Evolutionary conservation across 1,140 invertebrate genomes (phyloP).

Genomic region (Drosophila repleta): DNA sequence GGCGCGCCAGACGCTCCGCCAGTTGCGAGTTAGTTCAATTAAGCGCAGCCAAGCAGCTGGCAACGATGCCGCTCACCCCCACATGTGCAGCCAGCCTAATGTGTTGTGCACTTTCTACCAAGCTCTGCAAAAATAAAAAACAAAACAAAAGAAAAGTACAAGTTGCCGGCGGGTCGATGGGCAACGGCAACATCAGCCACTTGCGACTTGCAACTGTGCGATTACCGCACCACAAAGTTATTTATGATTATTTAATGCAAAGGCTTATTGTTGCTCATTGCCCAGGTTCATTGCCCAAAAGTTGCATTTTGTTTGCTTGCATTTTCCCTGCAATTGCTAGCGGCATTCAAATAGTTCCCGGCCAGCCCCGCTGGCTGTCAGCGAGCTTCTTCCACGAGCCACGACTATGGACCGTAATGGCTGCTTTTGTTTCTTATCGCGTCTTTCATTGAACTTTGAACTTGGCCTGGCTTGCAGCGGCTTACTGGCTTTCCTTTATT

Average conservation of each 20-base stretch:
- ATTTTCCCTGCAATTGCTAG: constrained; percentile 49
- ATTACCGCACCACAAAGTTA: constrained; percentile 55
- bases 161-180: constrained; percentile 43
- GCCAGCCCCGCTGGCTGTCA: constrained; percentile 41
- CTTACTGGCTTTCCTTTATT: constrained; percentile 66
- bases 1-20: constrained; percentile 13
- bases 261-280: constrained; percentile 32
- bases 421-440: constrained; percentile 30
- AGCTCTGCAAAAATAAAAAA: constrained; percentile 11
- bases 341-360: constrained; percentile 8
- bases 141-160: constrained; percentile 67
- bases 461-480: constrained; percentile 53
- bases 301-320: constrained; percentile 11
- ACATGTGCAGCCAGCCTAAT: constrained; percentile 7
- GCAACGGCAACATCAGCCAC: constrained; percentile 22
- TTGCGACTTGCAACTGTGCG: constrained; percentile 23
- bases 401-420: constrained; percentile 24
- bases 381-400: constrained; percentile 38
- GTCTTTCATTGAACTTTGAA: constrained; percentile 73
- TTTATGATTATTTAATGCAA: constrained; percentile 80
- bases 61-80: constrained; percentile 15
- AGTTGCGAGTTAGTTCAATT: constrained; percentile 41
- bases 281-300: constrained; percentile 74
- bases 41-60: constrained; percentile 21
- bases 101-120: constrained; percentile 61